Percentiles rank a stretch among this genome's conserved stretches.
Evolutionary conservation across 2,888 invertebrate species (phyloP).

Genomic region (Nemoura dubitans): DNA sequence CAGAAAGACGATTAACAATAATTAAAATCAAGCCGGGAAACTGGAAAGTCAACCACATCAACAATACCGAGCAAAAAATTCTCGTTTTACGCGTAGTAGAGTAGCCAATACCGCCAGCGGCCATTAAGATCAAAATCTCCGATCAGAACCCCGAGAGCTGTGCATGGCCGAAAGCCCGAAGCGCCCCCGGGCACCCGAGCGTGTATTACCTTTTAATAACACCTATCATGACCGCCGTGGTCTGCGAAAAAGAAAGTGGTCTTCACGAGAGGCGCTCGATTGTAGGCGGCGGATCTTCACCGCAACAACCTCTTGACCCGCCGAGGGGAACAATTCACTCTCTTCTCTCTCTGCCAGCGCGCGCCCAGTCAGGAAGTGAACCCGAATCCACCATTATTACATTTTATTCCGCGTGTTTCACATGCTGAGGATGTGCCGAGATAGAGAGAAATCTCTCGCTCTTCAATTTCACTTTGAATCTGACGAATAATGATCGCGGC

Average conservation of each 20-base stretch:
- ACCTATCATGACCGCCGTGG: not conserved
- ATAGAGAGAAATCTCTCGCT: slow-evolving; percentile 9
- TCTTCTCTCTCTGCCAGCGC: not conserved
- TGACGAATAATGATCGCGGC: not conserved
- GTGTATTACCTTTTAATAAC: not conserved
- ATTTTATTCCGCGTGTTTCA: slow-evolving; percentile 8
- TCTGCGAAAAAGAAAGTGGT: slow-evolving; percentile 19
- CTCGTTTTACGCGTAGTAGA: too few relatives aligned
- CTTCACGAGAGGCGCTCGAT: not conserved
- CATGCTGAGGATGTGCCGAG: not conserved
- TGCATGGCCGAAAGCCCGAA: not conserved
- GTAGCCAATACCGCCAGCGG: too few relatives aligned
- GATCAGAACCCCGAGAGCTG: not conserved
- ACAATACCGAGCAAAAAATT: too few relatives aligned
- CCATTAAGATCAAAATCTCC: too few relatives aligned
- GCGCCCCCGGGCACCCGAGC: not conserved
- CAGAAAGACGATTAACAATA: too few relatives aligned
- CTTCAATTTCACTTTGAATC: slow-evolving; percentile 22
- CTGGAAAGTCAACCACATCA: too few relatives aligned
- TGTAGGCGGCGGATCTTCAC: not conserved
- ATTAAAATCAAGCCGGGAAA: too few relatives aligned
- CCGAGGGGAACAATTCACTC: slow-evolving; percentile 1
- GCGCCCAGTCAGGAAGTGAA: slow-evolving; percentile 14
- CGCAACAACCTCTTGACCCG: not conserved
- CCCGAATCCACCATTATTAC: not conserved